phyloP scores from a whole-genome alignment of 1,140 invertebrate genomes.

The Aradophagus sp. region DNA sequence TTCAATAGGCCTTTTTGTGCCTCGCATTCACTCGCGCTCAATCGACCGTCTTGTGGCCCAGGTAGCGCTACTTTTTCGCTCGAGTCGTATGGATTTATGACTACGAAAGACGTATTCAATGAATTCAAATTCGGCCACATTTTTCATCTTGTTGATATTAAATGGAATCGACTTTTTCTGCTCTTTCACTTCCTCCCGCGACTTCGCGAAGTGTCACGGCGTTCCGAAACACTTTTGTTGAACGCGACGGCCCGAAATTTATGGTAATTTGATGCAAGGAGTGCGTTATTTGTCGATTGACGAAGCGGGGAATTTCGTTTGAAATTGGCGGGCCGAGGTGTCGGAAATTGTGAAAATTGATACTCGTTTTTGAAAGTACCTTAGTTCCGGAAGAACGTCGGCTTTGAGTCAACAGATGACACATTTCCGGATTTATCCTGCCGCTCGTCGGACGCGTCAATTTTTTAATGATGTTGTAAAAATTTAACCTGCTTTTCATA shows the following conservation, averaged over 20 bases:
- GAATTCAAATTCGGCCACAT: conserved; percentile 40
- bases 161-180: conserved; percentile 7
- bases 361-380: conserved; percentile 7
- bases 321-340: not conserved
- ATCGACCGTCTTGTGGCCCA: conserved; percentile 28
- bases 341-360: conserved; percentile 15
- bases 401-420: conserved; percentile 25
- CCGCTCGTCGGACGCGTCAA: not conserved
- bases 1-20: conserved; percentile 54
- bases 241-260: too few relatives aligned
- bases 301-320: conserved; percentile 3
- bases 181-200: too few relatives aligned
- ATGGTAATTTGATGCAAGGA: too few relatives aligned
- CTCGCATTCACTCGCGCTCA: conserved; percentile 21
- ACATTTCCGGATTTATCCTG: conserved; percentile 22
- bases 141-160: conserved; percentile 43
- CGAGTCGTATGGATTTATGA: conserved; percentile 41
- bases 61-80: conserved; percentile 17
- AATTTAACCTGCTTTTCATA: conserved; percentile 28
- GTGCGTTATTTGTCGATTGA: too few relatives aligned
- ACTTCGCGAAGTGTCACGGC: too few relatives aligned
- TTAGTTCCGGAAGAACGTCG: conserved; percentile 32
- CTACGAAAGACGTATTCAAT: conserved; percentile 34
- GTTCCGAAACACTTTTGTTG: not conserved
- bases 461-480: conserved; percentile 7